Evolutionary conservation across 2,797 vertebrate genomes (phyloP).

Genomic region (Pelodytes ibericus): DNA sequence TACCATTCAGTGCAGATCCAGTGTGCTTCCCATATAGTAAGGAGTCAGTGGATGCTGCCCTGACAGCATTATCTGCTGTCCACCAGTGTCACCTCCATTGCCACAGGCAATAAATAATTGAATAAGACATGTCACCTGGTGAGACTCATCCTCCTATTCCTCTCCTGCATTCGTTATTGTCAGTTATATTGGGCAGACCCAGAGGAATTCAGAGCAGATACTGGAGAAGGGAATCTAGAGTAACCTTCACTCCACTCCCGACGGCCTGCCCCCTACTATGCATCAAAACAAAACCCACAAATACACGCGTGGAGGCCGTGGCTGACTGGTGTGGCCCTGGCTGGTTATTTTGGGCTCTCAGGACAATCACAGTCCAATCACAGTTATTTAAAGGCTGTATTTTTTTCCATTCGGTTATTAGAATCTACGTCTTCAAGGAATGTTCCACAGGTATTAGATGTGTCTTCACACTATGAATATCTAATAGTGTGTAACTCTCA

Average conservation of each 20-base stretch:
- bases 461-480: too few relatives aligned
- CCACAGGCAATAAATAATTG: conserved; percentile 30
- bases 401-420: too few relatives aligned
- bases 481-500: too few relatives aligned
- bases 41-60: too few relatives aligned
- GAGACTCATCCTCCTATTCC: conserved; percentile 9
- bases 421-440: too few relatives aligned
- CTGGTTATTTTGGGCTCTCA: background rate
- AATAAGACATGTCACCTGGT: conserved; percentile 39
- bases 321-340: background rate
- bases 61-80: conserved; percentile 1
- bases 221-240: background rate
- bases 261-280: background rate
- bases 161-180: conserved; percentile 28
- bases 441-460: too few relatives aligned
- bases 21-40: too few relatives aligned
- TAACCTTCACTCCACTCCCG: background rate
- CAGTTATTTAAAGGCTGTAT: too few relatives aligned
- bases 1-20: too few relatives aligned
- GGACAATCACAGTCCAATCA: too few relatives aligned
- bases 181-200: conserved; percentile 14
- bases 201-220: conserved; percentile 19
- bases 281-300: conserved; percentile 1
- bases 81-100: conserved; percentile 17
- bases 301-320: background rate